Evolutionary conservation across 1,140 invertebrate species (phyloP).

Genomic region (Myzus persicae): DNA sequence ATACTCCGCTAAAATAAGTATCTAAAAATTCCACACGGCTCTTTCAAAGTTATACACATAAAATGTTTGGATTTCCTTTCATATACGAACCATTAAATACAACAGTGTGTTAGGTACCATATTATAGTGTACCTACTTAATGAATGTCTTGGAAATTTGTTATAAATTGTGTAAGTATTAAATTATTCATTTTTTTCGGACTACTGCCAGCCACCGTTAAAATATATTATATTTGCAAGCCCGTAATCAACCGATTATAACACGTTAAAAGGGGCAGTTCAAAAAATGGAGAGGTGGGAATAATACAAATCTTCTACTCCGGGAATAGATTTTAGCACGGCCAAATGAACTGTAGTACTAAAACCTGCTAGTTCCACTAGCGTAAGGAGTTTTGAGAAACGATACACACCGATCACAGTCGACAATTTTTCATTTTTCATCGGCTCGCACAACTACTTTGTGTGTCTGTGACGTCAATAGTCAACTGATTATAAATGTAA

Average conservation of each 20-base stretch:
- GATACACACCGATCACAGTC: not conserved
- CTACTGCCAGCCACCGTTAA: not conserved
- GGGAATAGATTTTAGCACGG: not conserved
- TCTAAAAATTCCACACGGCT: no score
- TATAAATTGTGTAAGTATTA: not conserved
- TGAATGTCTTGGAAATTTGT: not conserved
- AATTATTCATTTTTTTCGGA: not conserved
- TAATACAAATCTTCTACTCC: not conserved
- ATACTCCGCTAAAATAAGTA: no score
- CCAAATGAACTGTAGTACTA: not conserved
- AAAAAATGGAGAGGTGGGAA: not conserved
- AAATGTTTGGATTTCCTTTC: no score
- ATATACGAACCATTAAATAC: not conserved
- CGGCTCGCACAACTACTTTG: not conserved
- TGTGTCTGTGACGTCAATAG: no score
- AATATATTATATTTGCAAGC: not conserved
- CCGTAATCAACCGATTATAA: not conserved
- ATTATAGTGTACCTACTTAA: not conserved
- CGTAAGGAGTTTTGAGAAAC: not conserved
- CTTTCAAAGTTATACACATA: no score
- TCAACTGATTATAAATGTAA: not conserved
- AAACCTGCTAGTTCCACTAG: not conserved
- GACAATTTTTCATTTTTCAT: not conserved
- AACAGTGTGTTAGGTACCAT: not conserved
- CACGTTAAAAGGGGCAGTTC: not conserved